Evolutionary conservation across 2,797 vertebrate species (phyloP).

Genomic region (Premnoplex brunnescens): DNA sequence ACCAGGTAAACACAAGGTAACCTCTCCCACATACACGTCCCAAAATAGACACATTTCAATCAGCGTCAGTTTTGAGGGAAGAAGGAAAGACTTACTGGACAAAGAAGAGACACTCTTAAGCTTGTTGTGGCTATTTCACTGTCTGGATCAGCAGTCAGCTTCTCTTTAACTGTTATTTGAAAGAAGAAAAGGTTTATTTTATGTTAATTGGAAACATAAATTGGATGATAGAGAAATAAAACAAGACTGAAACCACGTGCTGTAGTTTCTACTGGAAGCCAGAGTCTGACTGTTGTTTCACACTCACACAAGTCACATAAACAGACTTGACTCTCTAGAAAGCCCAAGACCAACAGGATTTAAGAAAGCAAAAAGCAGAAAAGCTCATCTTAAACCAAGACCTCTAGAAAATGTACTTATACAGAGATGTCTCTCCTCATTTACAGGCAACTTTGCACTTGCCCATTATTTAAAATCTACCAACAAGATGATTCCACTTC

Average conservation of each 20-base stretch:
- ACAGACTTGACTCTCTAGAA: neutral
- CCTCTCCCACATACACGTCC: neutral
- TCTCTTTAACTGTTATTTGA: constrained; percentile 90
- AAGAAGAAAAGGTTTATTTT: constrained; percentile 30
- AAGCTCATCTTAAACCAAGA: neutral
- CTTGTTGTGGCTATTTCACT: constrained; percentile 99
- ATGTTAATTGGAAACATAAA: neutral
- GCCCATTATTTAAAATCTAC: neutral
- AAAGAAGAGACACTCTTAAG: constrained; percentile 94
- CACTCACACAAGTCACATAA: neutral
- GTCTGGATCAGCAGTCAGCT: constrained; percentile 95
- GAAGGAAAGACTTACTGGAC: constrained; percentile 85
- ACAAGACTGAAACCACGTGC: neutral
- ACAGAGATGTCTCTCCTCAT: neutral
- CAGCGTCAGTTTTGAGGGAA: neutral
- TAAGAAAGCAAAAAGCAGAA: neutral
- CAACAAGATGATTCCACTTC: neutral
- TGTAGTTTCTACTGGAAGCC: neutral
- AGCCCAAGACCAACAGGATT: neutral
- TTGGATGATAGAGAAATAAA: neutral
- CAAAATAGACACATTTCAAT: neutral
- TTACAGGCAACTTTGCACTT: neutral
- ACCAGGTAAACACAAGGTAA: neutral
- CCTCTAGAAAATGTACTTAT: neutral
- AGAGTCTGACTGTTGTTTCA: neutral